Percentiles rank a stretch among this genome's conserved stretches.
Conservation (phyloP, 2,888 invertebrate species). For the Macrosoma leucophasiata region DNA sequence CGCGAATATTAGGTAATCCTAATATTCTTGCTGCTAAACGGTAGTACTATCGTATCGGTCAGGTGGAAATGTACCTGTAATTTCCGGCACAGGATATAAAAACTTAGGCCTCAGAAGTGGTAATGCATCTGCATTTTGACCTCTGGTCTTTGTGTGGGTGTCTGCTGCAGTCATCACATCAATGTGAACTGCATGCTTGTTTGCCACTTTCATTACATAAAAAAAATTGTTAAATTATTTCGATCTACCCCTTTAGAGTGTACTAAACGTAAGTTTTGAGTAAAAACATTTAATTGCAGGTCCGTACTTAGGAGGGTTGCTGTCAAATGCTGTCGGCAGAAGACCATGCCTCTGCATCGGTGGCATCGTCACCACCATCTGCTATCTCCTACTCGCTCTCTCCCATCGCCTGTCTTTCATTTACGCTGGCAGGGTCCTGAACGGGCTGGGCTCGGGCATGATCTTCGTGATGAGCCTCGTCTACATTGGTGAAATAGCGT, state of each 20-base stretch:
- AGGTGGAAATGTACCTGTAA: too few species aligned
- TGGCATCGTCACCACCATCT: slow-evolving; percentile 4
- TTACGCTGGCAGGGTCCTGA: slow-evolving; percentile 27
- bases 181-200: neutral
- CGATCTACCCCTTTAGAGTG: neutral
- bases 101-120: too few species aligned
- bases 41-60: too few species aligned
- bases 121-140: neutral
- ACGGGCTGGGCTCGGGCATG: slow-evolving; percentile 29
- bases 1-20: too few species aligned
- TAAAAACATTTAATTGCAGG: slow-evolving; percentile 15
- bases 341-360: slow-evolving; percentile 18
- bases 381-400: slow-evolving; percentile 11
- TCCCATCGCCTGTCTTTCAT: slow-evolving; percentile 26
- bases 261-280: neutral
- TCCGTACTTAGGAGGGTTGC: slow-evolving; percentile 17
- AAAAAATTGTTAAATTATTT: neutral
- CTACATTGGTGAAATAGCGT: slow-evolving; percentile 41
- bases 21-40: too few species aligned
- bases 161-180: neutral
- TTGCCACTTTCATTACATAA: neutral
- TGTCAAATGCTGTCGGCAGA: slow-evolving; percentile 21
- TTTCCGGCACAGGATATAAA: too few species aligned
- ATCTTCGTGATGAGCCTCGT: slow-evolving; percentile 30
- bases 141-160: neutral